These are phyloP conservation scores for Halichondria panicea DNA, from an alignment of 37 sponge, comb jelly and placozoan genomes.

Conservation along the genomic window DNA sequence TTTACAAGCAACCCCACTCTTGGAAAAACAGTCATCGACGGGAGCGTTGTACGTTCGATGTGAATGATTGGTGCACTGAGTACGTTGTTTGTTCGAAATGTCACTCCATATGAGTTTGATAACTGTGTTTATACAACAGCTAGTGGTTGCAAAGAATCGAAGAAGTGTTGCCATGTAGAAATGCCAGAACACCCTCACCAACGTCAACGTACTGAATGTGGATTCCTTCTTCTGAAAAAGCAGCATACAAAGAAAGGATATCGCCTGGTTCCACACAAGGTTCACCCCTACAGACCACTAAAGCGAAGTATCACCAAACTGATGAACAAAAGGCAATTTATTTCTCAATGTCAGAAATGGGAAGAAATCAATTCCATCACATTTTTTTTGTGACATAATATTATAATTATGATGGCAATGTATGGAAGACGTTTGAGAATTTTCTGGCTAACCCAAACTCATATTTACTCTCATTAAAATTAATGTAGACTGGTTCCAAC, in stretches of 20 bases:
- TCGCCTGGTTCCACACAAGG: constrained; percentile 36
- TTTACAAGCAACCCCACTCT: too few species aligned
- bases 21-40: too few species aligned
- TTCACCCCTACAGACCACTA: constrained; percentile 35
- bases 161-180: constrained; percentile 35
- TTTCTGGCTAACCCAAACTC: constrained; percentile 34
- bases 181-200: constrained; percentile 52
- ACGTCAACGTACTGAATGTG: constrained; percentile 13
- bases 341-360: constrained; percentile 28
- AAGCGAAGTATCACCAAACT: not conserved
- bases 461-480: constrained; percentile 41
- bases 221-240: constrained; percentile 25
- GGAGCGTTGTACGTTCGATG: too few species aligned
- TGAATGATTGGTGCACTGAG: too few species aligned
- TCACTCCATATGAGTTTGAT: constrained; percentile 42
- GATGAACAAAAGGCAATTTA: constrained; percentile 13
- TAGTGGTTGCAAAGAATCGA: constrained; percentile 8
- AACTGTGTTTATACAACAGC: constrained; percentile 17
- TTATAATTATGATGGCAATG: constrained; percentile 56
- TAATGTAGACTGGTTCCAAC: constrained; percentile 71
- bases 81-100: constrained; percentile 66
- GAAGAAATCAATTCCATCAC: not conserved
- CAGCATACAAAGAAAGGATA: not conserved
- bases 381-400: too few species aligned
- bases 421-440: constrained; percentile 36